Conservation (phyloP, 2,797 vertebrate species). For the Microctenopoma lineatum region DNA sequence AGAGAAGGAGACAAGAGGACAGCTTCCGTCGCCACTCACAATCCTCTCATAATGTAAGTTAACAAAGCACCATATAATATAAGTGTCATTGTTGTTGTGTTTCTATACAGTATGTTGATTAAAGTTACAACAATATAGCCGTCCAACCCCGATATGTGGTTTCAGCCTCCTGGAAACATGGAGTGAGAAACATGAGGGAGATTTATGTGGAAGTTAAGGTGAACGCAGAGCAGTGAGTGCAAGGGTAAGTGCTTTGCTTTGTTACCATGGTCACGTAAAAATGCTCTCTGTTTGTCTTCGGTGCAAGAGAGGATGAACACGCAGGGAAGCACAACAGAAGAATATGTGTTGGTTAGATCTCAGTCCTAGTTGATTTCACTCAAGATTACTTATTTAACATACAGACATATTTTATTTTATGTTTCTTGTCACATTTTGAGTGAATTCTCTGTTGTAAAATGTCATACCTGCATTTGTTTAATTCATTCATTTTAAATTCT, state of each 20-base stretch:
- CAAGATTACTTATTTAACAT: background rate
- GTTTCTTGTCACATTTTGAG: background rate
- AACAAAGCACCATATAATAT: background rate
- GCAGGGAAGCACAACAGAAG: slow-evolving; percentile 67
- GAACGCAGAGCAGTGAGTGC: slow-evolving; percentile 77
- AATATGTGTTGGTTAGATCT: slow-evolving; percentile 16
- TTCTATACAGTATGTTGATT: background rate
- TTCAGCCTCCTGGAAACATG: slow-evolving; percentile 17
- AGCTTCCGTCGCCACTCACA: slow-evolving; percentile 3
- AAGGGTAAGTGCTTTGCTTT: slow-evolving; percentile 85
- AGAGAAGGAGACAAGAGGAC: slow-evolving; percentile 3
- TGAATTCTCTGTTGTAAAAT: slow-evolving; percentile 2
- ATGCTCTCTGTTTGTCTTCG: slow-evolving; percentile 80
- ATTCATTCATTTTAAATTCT: slow-evolving; percentile 38
- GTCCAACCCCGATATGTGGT: slow-evolving; percentile 13
- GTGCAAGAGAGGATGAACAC: slow-evolving; percentile 73
- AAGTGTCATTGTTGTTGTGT: slow-evolving; percentile 11
- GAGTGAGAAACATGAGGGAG: slow-evolving; percentile 20
- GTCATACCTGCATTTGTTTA: slow-evolving; percentile 11
- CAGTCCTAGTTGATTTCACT: slow-evolving; percentile 15
- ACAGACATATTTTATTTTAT: background rate
- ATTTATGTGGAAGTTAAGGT: slow-evolving; percentile 45
- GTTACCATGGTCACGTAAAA: slow-evolving; percentile 94
- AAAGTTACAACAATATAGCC: background rate
- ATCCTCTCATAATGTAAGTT: background rate